Evolutionary conservation across 2,888 invertebrate genomes (phyloP).

Genomic region (Glyphotaelius pellucidus): DNA sequence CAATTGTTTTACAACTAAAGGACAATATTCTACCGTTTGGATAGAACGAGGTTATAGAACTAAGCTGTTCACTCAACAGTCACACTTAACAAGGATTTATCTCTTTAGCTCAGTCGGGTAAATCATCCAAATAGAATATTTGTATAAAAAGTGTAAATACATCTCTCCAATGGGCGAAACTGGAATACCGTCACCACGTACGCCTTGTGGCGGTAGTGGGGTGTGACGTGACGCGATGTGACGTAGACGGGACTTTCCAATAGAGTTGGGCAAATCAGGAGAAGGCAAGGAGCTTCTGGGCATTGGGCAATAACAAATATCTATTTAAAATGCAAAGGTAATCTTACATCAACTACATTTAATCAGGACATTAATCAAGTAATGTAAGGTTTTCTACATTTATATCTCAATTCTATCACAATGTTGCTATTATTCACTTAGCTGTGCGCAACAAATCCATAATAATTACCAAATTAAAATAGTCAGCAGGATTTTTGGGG

Average conservation of each 20-base stretch:
- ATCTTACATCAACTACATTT: neutral
- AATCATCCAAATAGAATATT: conserved; percentile 59
- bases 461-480: conserved; percentile 7
- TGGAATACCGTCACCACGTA: neutral
- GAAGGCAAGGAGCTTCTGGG: neutral
- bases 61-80: conserved; percentile 52
- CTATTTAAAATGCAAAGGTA: neutral
- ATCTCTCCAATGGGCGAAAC: conserved; percentile 44
- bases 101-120: conserved; percentile 58
- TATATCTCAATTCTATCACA: conserved; percentile 18
- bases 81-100: conserved; percentile 56
- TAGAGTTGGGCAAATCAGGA: neutral
- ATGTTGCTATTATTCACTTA: conserved; percentile 6
- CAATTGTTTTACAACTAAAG: conserved; percentile 55
- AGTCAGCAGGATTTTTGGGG: conserved; percentile 17
- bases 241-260: neutral
- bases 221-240: neutral
- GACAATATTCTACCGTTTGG: conserved; percentile 54
- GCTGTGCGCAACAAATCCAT: conserved; percentile 19
- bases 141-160: conserved; percentile 57
- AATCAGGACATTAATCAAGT: neutral
- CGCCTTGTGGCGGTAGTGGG: neutral
- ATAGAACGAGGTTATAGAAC: conserved; percentile 52
- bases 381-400: neutral
- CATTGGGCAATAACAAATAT: neutral